phyloP scores from a whole-genome alignment of 2,888 invertebrate genomes.

The Aphodius granarius region DNA sequence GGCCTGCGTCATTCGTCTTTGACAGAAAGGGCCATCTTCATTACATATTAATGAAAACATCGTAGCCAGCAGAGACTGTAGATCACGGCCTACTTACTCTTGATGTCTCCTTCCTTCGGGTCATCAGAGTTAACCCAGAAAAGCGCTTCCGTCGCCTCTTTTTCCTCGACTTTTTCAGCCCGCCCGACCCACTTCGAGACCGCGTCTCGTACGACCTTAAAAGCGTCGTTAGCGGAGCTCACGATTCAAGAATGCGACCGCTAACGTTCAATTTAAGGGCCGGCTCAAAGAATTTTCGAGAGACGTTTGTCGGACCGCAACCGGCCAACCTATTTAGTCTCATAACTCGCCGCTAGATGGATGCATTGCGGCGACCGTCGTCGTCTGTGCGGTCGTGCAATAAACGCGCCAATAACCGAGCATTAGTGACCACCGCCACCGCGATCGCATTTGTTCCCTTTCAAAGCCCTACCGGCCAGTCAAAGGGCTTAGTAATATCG shows the following conservation, averaged over 20 bases:
- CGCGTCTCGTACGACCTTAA: neutral
- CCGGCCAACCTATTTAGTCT: neutral
- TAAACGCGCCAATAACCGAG: neutral
- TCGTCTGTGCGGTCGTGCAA: neutral
- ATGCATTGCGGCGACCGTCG: neutral
- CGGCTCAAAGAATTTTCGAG: neutral
- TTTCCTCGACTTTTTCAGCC: neutral
- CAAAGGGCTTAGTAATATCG: neutral
- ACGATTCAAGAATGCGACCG: neutral
- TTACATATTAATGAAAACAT: neutral
- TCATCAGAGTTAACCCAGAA: neutral
- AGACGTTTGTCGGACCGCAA: neutral
- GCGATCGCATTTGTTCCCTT: neutral
- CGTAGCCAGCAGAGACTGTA: neutral
- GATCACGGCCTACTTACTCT: neutral
- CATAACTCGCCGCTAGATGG: neutral
- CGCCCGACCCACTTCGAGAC: neutral
- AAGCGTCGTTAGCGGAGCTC: neutral
- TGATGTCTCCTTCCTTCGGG: neutral
- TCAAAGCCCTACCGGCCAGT: neutral
- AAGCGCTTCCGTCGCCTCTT: neutral
- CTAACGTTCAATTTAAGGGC: neutral
- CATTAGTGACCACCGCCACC: neutral
- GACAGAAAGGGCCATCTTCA: neutral
- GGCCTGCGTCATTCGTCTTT: neutral